Conservation (phyloP, 1,140 invertebrate species). For the Solenopsis fugax region DNA sequence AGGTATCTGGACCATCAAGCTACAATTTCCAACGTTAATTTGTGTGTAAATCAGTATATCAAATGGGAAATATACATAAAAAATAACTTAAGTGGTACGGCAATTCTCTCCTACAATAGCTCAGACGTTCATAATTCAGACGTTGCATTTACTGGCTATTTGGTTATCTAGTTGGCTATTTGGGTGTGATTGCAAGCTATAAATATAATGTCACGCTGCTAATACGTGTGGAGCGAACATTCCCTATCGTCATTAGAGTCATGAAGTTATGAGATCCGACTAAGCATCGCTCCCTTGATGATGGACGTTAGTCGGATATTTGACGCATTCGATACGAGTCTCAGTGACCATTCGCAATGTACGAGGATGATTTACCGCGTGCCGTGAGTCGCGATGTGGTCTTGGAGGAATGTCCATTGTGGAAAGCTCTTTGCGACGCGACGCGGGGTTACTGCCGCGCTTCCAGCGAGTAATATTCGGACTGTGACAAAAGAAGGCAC, state of each 20-base stretch:
- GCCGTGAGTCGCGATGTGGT: conserved; percentile 5
- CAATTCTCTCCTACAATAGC: background rate
- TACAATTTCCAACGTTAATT: no score
- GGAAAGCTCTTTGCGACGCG: conserved; percentile 20
- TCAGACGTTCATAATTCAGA: conserved; percentile 4
- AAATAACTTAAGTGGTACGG: no score
- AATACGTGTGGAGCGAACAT: background rate
- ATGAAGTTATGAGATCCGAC: conserved; percentile 16
- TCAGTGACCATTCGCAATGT: conserved; percentile 27
- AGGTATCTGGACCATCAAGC: no score
- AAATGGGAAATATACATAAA: no score
- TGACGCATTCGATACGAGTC: conserved; percentile 58
- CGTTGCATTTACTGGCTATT: background rate
- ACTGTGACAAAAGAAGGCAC: background rate
- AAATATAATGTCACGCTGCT: conserved; percentile 10
- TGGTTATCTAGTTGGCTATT: background rate
- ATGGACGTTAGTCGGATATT: conserved; percentile 20
- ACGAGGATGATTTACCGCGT: conserved; percentile 58
- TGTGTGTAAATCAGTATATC: no score
- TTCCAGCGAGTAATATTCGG: conserved; percentile 8
- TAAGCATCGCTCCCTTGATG: background rate
- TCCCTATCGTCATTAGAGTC: conserved; percentile 24
- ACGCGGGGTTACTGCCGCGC: background rate
- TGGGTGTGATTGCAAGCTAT: background rate
- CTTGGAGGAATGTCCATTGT: conserved; percentile 27